Conservation (phyloP, 2,113 vertebrate genomes). For the Dromiciops gliroides region DNA sequence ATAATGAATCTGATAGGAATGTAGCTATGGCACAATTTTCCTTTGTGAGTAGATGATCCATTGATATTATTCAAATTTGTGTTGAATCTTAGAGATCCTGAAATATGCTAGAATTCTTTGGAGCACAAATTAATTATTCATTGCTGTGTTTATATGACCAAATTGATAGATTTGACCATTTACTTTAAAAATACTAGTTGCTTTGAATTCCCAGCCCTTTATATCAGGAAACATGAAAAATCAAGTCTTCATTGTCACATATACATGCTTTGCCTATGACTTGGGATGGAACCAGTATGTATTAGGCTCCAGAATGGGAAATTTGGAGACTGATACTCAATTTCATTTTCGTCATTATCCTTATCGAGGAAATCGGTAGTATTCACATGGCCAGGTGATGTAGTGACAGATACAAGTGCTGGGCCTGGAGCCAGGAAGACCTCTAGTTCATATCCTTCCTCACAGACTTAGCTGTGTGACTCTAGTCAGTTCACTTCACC, state of each 20-base stretch:
- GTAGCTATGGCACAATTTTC: neutral
- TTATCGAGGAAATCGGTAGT: no score
- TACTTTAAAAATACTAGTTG: neutral
- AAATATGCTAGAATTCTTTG: neutral
- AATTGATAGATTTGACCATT: slow-evolving; percentile 21
- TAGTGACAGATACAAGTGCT: no score
- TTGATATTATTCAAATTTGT: neutral
- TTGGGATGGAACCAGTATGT: neutral
- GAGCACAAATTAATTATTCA: slow-evolving; percentile 2
- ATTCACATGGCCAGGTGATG: no score
- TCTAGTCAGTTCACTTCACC: neutral
- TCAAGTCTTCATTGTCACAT: neutral
- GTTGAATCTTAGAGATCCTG: neutral
- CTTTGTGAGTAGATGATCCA: neutral
- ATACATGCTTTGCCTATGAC: neutral
- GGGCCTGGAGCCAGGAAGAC: no score
- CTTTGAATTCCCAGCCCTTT: neutral
- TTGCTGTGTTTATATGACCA: neutral
- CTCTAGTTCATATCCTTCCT: no score
- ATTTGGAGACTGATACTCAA: neutral
- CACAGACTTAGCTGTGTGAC: no score
- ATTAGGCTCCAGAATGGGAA: neutral
- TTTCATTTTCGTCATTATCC: neutral
- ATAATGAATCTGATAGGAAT: neutral
- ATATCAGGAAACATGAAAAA: neutral